These are phyloP conservation scores for Aegypius monachus DNA, from an alignment of 2,113 vertebrate genomes.

Conservation along the genomic window DNA sequence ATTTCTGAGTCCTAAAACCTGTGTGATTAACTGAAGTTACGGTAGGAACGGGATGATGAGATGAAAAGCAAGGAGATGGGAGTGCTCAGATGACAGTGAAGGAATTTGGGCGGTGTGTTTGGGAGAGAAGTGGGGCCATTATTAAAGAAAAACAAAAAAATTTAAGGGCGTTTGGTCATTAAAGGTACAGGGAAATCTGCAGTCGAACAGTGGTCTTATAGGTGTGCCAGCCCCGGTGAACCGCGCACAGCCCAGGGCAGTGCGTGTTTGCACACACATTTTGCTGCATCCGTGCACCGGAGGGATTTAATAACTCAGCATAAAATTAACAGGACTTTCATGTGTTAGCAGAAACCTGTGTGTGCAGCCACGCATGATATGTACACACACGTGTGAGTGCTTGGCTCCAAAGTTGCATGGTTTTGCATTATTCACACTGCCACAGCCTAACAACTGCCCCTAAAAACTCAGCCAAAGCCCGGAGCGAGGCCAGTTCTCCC, in stretches of 20 bases:
- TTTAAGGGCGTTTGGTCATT: background rate
- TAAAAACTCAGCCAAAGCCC: background rate
- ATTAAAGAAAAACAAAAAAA: background rate
- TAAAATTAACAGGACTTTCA: background rate
- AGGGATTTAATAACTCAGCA: background rate
- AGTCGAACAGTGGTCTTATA: accelerated
- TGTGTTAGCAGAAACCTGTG: background rate
- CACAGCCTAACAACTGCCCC: background rate
- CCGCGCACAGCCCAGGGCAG: background rate
- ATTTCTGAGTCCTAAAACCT: background rate
- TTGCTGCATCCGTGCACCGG: background rate
- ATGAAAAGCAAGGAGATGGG: background rate
- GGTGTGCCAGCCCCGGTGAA: accelerated
- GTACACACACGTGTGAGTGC: accelerated
- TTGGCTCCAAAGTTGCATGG: background rate
- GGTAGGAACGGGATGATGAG: background rate
- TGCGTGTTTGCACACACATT: background rate
- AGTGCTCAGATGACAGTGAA: background rate
- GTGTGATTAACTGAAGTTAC: background rate
- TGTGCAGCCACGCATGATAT: accelerated
- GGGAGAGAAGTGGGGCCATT: background rate
- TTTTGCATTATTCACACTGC: background rate
- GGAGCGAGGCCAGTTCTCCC: accelerated
- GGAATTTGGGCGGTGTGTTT: background rate
- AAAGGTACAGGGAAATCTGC: background rate